A percentile compares a stretch with the other conserved stretches of the same genome.
These are phyloP conservation scores for Sycobia sp. DNA, from an alignment of 1,140 invertebrate genomes.

Conservation along the genomic window DNA sequence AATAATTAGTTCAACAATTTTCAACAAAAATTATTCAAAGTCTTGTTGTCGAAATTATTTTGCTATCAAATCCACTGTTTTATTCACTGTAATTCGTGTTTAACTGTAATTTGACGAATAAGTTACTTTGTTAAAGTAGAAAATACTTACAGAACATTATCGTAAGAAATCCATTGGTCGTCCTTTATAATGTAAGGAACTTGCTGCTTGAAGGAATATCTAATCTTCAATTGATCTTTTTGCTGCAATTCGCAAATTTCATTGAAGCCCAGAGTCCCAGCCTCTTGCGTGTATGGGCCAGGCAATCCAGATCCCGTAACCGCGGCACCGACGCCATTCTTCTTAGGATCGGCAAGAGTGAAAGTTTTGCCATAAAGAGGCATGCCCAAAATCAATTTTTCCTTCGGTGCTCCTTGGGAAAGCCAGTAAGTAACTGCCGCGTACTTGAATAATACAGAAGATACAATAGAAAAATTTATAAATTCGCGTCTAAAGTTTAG, in stretches of 20 bases:
- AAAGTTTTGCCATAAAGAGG: conserved; percentile 70
- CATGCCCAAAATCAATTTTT: conserved; percentile 73
- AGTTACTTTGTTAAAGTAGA: too few species aligned
- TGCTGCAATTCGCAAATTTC: conserved; percentile 63
- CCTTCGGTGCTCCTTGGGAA: conserved; percentile 55
- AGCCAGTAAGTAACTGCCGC: conserved; percentile 68
- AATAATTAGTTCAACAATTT: too few species aligned
- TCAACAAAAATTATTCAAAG: too few species aligned
- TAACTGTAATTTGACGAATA: too few species aligned
- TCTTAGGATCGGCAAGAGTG: conserved; percentile 58
- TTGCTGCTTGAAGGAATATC: conserved; percentile 63
- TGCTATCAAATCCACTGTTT: too few species aligned
- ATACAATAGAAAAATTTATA: too few species aligned
- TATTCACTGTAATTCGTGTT: too few species aligned
- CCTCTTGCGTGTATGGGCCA: conserved; percentile 74
- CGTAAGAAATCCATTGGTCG: conserved; percentile 78
- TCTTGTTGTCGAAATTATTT: too few species aligned
- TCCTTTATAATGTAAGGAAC: conserved; percentile 70
- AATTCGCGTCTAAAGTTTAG: too few species aligned
- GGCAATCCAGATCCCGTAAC: conserved; percentile 64
- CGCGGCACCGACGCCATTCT: conserved; percentile 63
- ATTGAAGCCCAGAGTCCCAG: conserved; percentile 78
- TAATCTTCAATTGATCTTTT: conserved; percentile 56
- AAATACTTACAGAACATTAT: conserved; percentile 63
- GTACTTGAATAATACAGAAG: conserved; percentile 57